These are phyloP conservation scores for Delphinus delphis DNA, from an alignment of 2,113 vertebrate species.

Conservation along the genomic window DNA sequence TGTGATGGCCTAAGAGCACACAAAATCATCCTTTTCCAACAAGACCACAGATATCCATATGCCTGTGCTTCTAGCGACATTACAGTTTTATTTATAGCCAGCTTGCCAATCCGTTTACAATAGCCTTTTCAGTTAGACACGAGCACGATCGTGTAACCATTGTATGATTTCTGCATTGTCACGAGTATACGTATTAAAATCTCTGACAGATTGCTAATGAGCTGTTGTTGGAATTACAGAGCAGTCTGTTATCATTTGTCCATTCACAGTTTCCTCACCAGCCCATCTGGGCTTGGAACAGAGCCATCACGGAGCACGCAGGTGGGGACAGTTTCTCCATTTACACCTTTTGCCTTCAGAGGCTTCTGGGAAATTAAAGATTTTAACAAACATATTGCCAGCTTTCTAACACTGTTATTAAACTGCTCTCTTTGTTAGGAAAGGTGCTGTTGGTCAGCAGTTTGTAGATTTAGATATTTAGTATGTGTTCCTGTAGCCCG, in stretches of 20 bases:
- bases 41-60: not conserved
- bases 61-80: not conserved
- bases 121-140: slow-evolving; percentile 75
- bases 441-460: slow-evolving; percentile 75
- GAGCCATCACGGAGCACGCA: slow-evolving; percentile 65
- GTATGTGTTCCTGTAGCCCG: slow-evolving; percentile 66
- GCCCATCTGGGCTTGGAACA: slow-evolving; percentile 83
- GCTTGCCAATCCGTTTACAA: not conserved
- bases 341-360: slow-evolving; percentile 85
- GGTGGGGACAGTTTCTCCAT: slow-evolving; percentile 81
- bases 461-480: slow-evolving; percentile 71
- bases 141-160: slow-evolving; percentile 41
- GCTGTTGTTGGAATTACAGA: slow-evolving; percentile 87
- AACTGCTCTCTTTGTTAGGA: slow-evolving; percentile 78
- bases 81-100: not conserved
- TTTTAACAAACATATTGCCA: slow-evolving; percentile 89
- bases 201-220: slow-evolving; percentile 92
- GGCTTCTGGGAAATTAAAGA: slow-evolving; percentile 89
- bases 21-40: slow-evolving; percentile 20
- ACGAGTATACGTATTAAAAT: slow-evolving; percentile 85
- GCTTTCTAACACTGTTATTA: slow-evolving; percentile 83
- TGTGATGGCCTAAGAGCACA: not conserved
- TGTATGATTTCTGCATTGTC: slow-evolving; percentile 80
- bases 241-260: slow-evolving; percentile 88
- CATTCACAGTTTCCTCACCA: slow-evolving; percentile 90